Base-by-base conservation (phyloP, 1,140 invertebrate genomes). In the Atopsyche davidsoni region DNA sequence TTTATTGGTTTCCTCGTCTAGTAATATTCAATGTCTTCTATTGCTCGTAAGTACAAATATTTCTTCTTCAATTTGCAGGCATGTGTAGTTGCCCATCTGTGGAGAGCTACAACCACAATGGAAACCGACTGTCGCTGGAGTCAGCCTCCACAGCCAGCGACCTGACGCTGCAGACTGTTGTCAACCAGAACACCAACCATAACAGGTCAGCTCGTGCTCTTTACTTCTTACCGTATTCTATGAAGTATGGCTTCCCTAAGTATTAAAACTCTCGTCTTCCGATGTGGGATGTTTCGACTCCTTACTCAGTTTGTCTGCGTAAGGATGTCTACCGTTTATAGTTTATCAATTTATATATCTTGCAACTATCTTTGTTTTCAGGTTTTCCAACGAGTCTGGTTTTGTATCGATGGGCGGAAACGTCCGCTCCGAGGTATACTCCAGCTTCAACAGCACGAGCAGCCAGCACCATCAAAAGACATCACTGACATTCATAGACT, bases 391-490 rank as follows among this genome's bases (percentile, higher is more conserved):
- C 42, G 77, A 79, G 63, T 82, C 81, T 46, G 86, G 85, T 51
- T 87, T 88, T 64, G 78, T 84, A 39, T 86, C 84, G 2, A 80
- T 85, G 72, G 79, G 82, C 9, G 52, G 57, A 65, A 70, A 54
- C 59, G 63, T 32, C 63, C 69, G 59, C 64, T 70, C 43, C 13
- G 56, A 58, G 31, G 39, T 54, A 36, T 51, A 58, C 38, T 46
- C 51, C n/a, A 58, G 51, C 24, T 54, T 58, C 22, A 54, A 54
- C 34, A 53, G 46, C 47, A 36, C 39, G n/a, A 46, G 22, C 1
- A 38, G 40, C 4, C 38, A 44, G 25, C 36, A 47, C 18, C 40
- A 36, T 3, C 50, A 57, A 35, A 58, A 58, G 16, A 23, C 41
- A 1, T 52, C 49, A 3, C 31, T 58, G 3, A 28, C 51, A n/a